Base-by-base conservation (phyloP, 2,113 vertebrate species). In the Verasper variegatus region DNA sequence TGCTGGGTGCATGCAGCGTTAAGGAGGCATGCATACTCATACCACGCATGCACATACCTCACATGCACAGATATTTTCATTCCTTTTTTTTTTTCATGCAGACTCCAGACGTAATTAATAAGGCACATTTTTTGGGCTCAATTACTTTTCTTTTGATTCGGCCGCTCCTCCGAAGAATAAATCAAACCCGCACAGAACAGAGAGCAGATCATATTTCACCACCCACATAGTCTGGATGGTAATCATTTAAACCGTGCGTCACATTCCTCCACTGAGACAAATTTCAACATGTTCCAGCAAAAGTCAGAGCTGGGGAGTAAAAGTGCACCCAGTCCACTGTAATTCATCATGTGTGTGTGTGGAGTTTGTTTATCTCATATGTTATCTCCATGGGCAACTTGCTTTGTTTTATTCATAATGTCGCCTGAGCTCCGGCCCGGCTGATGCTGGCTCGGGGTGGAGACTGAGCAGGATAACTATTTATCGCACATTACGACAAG, bases 341-440 rank as follows among this genome's bases (percentile, higher is more conserved):
- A 26, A 55, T 80, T 56, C n/a, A 56, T 56, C 56, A 75, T 78
- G 31, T 59, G 31, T 31, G 31, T 72, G 68, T 74, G 24, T 66
- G 0, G 31, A 40, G 15, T 17, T 59, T 27, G 57, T 18, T 51
- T 45, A 57, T 31, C 31, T 31, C 31, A 31, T 31, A 31, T 31
- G 31, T 5, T 31, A 31, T 51, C 73, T 74, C 71, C 54, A 57
- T 56, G 35, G 57, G 59, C 74, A 66, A 60, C 45, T 11, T 3
- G 0, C 1, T 21, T 75, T 90, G 81, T 88, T 90, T 88, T 86
- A 87, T 89, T 90, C 84, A 87, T 80, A 7, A 7, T 0, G 56
- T 21, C 1, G 20, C 10, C 78, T 84, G 83, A 88, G 83, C 90
- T 86, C 60, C 81, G 78, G 75, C 82, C 85, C 60, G 71, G 64